Percentiles rank a stretch among this genome's conserved stretches.
These are phyloP conservation scores for Erynnis tages DNA, from an alignment of 2,888 invertebrate genomes.

Conservation along the genomic window DNA sequence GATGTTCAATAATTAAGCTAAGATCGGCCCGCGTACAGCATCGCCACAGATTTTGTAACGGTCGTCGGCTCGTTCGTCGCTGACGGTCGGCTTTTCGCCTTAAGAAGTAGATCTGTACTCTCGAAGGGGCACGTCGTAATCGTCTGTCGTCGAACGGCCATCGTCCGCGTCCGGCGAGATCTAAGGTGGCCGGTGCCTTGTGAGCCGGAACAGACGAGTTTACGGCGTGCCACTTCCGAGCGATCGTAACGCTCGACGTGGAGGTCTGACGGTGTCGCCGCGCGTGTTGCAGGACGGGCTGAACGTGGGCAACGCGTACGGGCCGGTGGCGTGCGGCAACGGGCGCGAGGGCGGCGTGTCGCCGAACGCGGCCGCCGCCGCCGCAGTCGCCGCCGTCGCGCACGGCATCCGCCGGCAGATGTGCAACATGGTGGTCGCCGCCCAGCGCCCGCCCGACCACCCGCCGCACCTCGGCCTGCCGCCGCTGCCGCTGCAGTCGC, in stretches of 20 bases:
- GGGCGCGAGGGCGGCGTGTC: conserved; percentile 79
- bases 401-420: conserved; percentile 93
- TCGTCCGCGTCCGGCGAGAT: too few relatives aligned
- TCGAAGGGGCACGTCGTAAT: not conserved
- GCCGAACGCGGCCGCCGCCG: conserved; percentile 87
- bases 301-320: conserved; percentile 79
- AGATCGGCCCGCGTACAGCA: conserved; percentile 39
- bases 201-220: too few relatives aligned
- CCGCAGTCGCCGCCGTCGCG: conserved; percentile 92
- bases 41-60: conserved; percentile 29
- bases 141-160: too few relatives aligned
- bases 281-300: conserved; percentile 83
- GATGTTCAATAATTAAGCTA: conserved; percentile 39
- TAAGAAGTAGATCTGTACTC: not conserved
- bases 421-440: conserved; percentile 89
- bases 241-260: too few relatives aligned
- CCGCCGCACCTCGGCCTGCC: conserved; percentile 75
- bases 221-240: not conserved
- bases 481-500: conserved; percentile 65
- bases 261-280: conserved; percentile 27
- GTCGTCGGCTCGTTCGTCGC: too few relatives aligned
- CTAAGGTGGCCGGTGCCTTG: too few relatives aligned
- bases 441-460: conserved; percentile 67
- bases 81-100: too few relatives aligned
- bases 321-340: conserved; percentile 79